These are phyloP conservation scores for Proteles cristata DNA, from an alignment of 2,113 vertebrate genomes.

Conservation along the genomic window DNA sequence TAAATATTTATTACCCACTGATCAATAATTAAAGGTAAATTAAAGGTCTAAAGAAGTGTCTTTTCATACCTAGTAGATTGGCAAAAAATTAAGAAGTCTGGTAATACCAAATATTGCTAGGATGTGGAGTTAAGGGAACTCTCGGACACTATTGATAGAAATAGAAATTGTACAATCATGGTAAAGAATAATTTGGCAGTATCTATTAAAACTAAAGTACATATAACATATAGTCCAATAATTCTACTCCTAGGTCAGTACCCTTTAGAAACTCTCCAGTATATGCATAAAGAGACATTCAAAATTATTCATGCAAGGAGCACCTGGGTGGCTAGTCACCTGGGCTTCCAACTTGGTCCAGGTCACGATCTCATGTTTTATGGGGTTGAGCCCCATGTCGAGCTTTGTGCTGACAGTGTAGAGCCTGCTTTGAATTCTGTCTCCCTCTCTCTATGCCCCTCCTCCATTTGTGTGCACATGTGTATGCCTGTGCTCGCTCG, in stretches of 20 bases:
- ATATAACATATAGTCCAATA: neutral
- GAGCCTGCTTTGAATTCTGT: too few relatives aligned
- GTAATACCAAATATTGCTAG: neutral
- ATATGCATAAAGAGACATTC: neutral
- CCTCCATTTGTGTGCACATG: too few relatives aligned
- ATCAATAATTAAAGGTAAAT: neutral
- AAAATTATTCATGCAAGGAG: neutral
- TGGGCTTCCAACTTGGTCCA: too few relatives aligned
- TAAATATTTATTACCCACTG: slow-evolving; percentile 17
- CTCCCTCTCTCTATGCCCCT: too few relatives aligned
- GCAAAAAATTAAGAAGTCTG: slow-evolving; percentile 18
- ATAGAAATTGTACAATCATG: neutral
- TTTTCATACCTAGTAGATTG: neutral
- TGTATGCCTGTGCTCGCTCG: too few relatives aligned
- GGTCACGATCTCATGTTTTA: too few relatives aligned
- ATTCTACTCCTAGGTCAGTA: neutral
- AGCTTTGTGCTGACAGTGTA: too few relatives aligned
- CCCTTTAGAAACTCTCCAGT: neutral
- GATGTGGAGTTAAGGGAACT: neutral
- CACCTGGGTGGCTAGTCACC: too few relatives aligned
- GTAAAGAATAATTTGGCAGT: neutral
- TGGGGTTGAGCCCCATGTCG: too few relatives aligned
- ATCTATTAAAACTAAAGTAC: slow-evolving; percentile 5
- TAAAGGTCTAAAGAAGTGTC: neutral
- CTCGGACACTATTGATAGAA: neutral